Base-by-base conservation (phyloP, 2,888 invertebrate genomes). In the Encarsia formosa region DNA sequence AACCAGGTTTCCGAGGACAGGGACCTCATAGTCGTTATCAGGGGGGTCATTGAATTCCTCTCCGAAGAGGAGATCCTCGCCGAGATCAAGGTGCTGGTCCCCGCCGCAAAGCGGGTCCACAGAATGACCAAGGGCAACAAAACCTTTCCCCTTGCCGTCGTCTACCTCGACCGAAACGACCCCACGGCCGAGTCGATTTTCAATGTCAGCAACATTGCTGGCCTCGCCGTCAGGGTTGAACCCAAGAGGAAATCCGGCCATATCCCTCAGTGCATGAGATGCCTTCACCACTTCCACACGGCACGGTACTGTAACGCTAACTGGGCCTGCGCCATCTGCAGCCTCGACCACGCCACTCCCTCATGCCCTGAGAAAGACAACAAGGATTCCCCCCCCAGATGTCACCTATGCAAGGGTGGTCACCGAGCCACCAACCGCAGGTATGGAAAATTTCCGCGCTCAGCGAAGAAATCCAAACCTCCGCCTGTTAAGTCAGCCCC, bases 311-410 rank as follows among this genome's bases (percentile, higher is more conserved):
- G n/a, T n/a, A n/a, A n/a, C n/a, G n/a, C n/a, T n/a, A n/a, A n/a
- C n/a, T 49, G 46, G 49, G 31, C 11, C 2, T 54, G 45, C 46
- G 16, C 41, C 11, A 46, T 54, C 42, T 54, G 54, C 26, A 11
- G 23, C 11, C 13, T 35, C 19, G 18, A 13, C 20, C 38, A 54
- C 24, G 41, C 23, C 32, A 50, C 47, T 3, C 11, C 26, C 11
- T 4, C 34, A 3, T 41, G 48, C 16, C 24, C 20, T 4, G 2
- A 11, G 11, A 52, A 48, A 18, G 39, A 48, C n/a, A 38, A 39
- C 8, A 24, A 20, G 2, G 11, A 48, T 5, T n/a, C 9, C 15
- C 5, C 15, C 5, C 42, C 52, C 15, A 52, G 35, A 2, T 52
- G 52, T 39, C 8, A 20, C 1, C 31, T 47, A 39, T 52, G 48